A percentile compares a stretch with the other conserved stretches of the same genome.
phyloP scores from a whole-genome alignment of 2,888 invertebrate genomes.

The Sturmia bella region DNA sequence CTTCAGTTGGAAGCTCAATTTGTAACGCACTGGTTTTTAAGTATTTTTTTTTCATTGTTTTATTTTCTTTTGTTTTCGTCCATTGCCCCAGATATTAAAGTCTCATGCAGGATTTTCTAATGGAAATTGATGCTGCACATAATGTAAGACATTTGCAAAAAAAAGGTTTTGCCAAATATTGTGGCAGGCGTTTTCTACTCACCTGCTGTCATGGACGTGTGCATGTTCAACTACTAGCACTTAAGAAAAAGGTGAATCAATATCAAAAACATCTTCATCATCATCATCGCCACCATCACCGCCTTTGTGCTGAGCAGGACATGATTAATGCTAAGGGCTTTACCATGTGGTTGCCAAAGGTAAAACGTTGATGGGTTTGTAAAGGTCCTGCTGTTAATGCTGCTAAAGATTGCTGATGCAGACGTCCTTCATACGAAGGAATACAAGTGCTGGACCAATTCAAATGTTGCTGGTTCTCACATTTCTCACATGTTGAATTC shows the following conservation, averaged over 20 bases:
- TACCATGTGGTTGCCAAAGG: slow-evolving; percentile 33
- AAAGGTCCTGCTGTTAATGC: no score
- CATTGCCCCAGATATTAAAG: slow-evolving; percentile 1
- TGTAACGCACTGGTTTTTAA: not conserved
- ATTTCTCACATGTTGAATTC: no score
- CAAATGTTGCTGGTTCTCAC: no score
- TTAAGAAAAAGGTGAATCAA: no score
- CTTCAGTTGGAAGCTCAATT: no score
- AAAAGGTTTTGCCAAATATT: slow-evolving; percentile 1
- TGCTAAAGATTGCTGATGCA: no score
- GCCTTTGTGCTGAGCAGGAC: slow-evolving; percentile 15
- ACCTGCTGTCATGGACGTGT: not conserved
- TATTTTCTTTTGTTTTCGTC: not conserved
- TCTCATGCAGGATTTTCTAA: slow-evolving; percentile 6
- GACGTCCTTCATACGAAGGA: no score
- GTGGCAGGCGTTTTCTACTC: not conserved
- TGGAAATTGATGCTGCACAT: slow-evolving; percentile 17
- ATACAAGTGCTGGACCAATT: no score
- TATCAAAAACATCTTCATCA: not conserved
- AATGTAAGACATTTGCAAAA: slow-evolving; percentile 1
- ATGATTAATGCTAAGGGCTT: slow-evolving; percentile 50
- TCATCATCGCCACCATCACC: not conserved
- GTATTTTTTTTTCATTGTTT: not conserved
- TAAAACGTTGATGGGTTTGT: slow-evolving; percentile 39
- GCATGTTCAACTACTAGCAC: no score